Percentiles rank a stretch among this genome's conserved stretches.
These are phyloP conservation scores for Phrynocephalus guinanensis DNA, from an alignment of 2,797 vertebrate species.

Conservation along the genomic window DNA sequence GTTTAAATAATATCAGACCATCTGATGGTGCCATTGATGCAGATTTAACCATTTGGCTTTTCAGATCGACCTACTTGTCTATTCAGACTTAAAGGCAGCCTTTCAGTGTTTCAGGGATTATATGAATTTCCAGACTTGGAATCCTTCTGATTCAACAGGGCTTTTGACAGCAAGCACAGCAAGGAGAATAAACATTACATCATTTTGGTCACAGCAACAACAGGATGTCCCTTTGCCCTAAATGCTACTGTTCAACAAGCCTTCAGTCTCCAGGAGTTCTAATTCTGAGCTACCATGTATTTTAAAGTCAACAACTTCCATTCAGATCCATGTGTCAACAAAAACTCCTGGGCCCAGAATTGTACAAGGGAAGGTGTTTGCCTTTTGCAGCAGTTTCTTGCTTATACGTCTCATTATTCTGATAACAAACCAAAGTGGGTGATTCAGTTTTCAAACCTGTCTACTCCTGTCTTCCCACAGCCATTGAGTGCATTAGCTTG, in stretches of 20 bases:
- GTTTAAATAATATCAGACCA: neutral
- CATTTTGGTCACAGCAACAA: too few species aligned
- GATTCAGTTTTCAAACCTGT: neutral
- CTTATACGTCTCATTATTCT: neutral
- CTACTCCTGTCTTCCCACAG: too few species aligned
- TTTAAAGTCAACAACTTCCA: neutral
- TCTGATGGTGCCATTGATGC: neutral
- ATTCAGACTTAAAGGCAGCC: neutral
- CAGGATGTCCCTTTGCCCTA: too few species aligned
- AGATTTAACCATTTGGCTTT: too few species aligned
- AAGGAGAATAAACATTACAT: too few species aligned
- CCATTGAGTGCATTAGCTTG: too few species aligned
- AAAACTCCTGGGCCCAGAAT: neutral
- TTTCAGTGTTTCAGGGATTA: neutral
- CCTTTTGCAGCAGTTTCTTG: neutral
- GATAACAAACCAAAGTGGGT: neutral
- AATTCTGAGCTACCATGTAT: too few species aligned
- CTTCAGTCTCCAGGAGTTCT: neutral
- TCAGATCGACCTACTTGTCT: neutral
- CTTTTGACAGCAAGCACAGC: too few species aligned
- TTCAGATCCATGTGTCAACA: neutral
- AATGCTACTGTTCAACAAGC: too few species aligned
- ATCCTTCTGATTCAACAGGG: too few species aligned
- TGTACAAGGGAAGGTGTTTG: neutral
- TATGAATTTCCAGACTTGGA: neutral